phyloP scores from a whole-genome alignment of 2,797 vertebrate species.

The Lerista edwardsae region DNA sequence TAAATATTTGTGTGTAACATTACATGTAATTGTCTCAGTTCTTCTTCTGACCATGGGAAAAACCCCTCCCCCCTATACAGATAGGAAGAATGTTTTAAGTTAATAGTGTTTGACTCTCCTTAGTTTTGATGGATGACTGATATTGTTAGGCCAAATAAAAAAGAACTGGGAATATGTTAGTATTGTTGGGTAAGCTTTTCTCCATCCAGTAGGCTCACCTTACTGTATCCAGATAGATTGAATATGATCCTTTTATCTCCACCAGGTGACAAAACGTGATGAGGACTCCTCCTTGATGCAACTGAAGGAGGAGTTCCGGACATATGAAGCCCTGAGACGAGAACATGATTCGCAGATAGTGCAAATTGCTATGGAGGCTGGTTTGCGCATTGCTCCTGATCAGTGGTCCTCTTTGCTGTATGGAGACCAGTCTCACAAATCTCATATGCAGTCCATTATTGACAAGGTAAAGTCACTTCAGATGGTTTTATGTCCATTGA shows the following conservation, averaged over 20 bases:
- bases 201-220: conserved; percentile 23
- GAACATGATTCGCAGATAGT: conserved; percentile 99
- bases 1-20: not conserved
- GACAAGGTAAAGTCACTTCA: conserved; percentile 87
- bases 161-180: not conserved
- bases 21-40: not conserved
- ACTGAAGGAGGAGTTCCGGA: conserved; percentile 96
- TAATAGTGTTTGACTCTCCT: not conserved
- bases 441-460: conserved; percentile 99
- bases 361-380: conserved; percentile 98
- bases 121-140: not conserved
- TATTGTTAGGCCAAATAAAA: not conserved
- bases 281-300: conserved; percentile 99
- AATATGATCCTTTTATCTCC: conserved; percentile 12
- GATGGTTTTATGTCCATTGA: not conserved
- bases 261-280: conserved; percentile 95
- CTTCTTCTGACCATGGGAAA: not conserved
- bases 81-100: not conserved
- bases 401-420: conserved; percentile 98
- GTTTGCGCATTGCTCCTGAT: conserved; percentile 97
- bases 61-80: not conserved
- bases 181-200: not conserved
- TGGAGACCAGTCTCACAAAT: conserved; percentile 98
- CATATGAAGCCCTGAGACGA: conserved; percentile 93
- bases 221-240: not conserved